phyloP scores from a whole-genome alignment of 1,140 invertebrate genomes.

The Conopomorpha cramerella region DNA sequence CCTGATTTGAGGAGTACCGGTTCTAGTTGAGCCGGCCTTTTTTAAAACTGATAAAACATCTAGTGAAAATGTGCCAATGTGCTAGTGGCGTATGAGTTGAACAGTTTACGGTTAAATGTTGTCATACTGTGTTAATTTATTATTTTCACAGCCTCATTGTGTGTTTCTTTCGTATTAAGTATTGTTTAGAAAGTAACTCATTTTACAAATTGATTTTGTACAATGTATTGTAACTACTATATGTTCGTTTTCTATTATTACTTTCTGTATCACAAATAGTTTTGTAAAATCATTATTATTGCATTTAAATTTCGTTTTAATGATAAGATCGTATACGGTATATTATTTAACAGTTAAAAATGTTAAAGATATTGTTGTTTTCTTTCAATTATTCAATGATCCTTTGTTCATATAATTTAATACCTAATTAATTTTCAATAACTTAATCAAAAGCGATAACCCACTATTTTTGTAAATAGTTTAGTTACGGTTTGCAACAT shows the following conservation, averaged over 20 bases:
- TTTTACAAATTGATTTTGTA: not conserved
- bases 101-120: no score
- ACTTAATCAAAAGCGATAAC: not conserved
- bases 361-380: not conserved
- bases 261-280: no score
- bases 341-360: not conserved
- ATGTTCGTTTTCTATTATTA: no score
- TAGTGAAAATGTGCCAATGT: constrained; percentile 37
- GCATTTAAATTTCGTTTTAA: no score
- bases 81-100: constrained; percentile 1
- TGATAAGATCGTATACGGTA: no score
- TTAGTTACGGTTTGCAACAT: no score
- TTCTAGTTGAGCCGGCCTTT: constrained; percentile 41
- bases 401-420: not conserved
- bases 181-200: no score
- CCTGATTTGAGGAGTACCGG: constrained; percentile 58
- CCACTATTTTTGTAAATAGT: not conserved
- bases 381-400: not conserved
- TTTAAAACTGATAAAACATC: constrained; percentile 9
- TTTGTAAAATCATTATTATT: no score
- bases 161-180: not conserved
- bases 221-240: no score
- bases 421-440: not conserved
- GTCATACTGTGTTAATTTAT: not conserved
- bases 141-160: not conserved